These are phyloP conservation scores for Mormoops blainvillei DNA, from an alignment of 2,113 vertebrate species.

Conservation along the genomic window DNA sequence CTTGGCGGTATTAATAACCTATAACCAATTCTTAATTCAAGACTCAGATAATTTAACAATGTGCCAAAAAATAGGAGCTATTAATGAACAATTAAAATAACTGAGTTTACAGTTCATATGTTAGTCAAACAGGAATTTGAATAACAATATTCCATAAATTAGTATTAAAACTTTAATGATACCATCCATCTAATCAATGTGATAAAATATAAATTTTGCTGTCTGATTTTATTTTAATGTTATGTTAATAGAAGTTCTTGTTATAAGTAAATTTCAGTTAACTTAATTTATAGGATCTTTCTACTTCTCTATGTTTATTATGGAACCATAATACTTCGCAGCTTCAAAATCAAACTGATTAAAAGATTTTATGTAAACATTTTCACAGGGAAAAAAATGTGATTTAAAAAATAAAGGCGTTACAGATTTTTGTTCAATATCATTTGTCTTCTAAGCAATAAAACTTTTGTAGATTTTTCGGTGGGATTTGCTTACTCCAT, in stretches of 20 bases:
- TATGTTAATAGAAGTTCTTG: neutral
- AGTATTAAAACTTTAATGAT: neutral
- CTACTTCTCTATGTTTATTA: neutral
- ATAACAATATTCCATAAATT: neutral
- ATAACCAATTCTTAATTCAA: neutral
- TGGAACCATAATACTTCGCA: neutral
- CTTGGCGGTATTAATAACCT: neutral
- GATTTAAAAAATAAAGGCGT: neutral
- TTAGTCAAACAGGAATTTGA: neutral
- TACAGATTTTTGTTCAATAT: neutral
- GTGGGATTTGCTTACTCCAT: neutral
- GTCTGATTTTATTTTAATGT: neutral
- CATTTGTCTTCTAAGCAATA: neutral
- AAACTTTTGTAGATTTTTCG: neutral
- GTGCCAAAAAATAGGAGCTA: neutral
- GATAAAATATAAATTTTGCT: neutral
- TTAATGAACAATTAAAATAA: neutral
- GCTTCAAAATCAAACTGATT: neutral
- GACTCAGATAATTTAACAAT: neutral
- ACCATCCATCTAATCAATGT: neutral
- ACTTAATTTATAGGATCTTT: neutral
- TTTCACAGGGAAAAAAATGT: neutral
- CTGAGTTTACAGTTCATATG: neutral
- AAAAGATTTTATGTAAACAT: neutral
- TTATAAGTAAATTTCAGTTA: neutral